Conservation (phyloP, 2,113 vertebrate genomes). For the Aplodontia rufa region DNA sequence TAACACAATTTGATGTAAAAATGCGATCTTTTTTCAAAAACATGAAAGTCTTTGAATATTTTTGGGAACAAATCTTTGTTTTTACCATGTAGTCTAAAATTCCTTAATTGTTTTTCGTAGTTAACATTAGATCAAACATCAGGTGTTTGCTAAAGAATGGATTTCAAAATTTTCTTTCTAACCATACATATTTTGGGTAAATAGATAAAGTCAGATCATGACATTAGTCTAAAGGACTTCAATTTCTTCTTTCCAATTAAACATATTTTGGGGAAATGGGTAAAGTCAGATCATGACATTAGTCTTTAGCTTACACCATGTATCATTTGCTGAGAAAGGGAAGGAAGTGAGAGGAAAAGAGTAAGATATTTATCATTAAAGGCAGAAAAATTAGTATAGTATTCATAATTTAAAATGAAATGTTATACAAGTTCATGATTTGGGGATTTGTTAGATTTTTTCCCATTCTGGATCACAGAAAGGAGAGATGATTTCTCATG, state of each 20-base stretch:
- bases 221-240: too few relatives aligned
- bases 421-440: not conserved
- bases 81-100: not conserved
- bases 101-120: not conserved
- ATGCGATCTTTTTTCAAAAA: not conserved
- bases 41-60: not conserved
- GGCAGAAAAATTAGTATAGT: not conserved
- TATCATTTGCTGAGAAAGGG: not conserved
- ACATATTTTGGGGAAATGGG: not conserved
- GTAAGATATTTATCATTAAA: not conserved
- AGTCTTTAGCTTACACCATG: not conserved
- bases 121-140: not conserved
- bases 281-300: not conserved
- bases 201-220: too few relatives aligned
- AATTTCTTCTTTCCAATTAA: not conserved
- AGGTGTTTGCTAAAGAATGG: not conserved
- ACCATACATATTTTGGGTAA: too few relatives aligned
- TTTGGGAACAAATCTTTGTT: not conserved
- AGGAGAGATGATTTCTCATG: not conserved
- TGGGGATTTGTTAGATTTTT: not conserved
- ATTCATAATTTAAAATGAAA: conserved; percentile 7
- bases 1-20: conserved; percentile 1
- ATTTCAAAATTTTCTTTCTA: too few relatives aligned
- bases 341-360: not conserved
- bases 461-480: not conserved